Evolutionary conservation across 2,797 vertebrate genomes (phyloP).

Genomic region (Yasuhikotakia modesta): DNA sequence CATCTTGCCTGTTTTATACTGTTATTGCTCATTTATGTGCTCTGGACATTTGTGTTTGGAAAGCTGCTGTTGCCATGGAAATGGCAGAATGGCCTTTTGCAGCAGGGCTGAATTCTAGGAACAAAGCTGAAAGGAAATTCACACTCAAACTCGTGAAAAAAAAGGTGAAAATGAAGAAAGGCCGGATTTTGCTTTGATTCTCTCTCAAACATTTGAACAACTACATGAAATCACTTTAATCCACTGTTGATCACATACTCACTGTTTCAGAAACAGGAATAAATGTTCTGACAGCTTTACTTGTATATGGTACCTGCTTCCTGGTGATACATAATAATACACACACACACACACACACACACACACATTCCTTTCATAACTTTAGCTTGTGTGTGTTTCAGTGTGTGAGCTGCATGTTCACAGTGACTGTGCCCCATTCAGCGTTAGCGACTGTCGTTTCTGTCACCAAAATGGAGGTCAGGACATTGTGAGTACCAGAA

Average conservation of each 20-base stretch:
- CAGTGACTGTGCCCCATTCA: constrained; percentile 87
- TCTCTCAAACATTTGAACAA: no score
- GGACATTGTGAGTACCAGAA: constrained; percentile 80
- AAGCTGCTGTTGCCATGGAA: constrained; percentile 54
- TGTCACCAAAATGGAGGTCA: constrained; percentile 85
- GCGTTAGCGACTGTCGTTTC: constrained; percentile 89
- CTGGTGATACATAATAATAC: no score
- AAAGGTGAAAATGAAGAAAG: constrained; percentile 15
- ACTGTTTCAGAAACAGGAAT: neutral
- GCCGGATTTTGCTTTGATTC: no score
- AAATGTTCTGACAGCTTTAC: neutral
- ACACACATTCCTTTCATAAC: neutral
- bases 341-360: no score
- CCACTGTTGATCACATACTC: neutral
- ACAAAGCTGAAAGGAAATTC: constrained; percentile 29
- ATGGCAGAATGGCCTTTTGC: constrained; percentile 53
- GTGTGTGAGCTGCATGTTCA: constrained; percentile 97
- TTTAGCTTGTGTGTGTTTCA: constrained; percentile 65
- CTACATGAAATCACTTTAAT: no score
- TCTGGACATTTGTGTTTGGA: constrained; percentile 43
- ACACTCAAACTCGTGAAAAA: neutral
- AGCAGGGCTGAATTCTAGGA: constrained; percentile 50
- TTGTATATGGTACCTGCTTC: neutral
- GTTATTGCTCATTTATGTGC: constrained; percentile 47
- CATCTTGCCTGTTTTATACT: neutral